Conservation (phyloP, 1,140 invertebrate species). For the Hydropsyche tenuis region DNA sequence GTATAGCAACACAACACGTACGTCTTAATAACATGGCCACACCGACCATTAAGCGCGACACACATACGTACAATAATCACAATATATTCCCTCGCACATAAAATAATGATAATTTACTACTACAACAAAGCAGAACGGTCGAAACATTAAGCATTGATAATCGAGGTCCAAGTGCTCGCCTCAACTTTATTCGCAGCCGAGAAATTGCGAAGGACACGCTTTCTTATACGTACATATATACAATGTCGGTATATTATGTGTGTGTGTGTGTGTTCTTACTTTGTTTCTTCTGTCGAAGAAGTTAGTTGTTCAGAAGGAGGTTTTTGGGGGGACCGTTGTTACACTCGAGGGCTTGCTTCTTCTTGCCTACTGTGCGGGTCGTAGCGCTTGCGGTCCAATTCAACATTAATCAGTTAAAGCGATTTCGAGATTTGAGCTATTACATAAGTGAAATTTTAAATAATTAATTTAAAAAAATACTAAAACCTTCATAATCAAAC, state of each 20-base stretch:
- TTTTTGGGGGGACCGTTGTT: slow-evolving; percentile 9
- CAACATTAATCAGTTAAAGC: slow-evolving; percentile 12
- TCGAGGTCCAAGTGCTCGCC: slow-evolving; percentile 11
- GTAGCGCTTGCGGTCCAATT: not conserved
- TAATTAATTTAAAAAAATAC: no score
- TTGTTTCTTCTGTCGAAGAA: slow-evolving; percentile 22
- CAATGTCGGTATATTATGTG: not conserved
- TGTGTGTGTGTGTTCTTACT: slow-evolving; percentile 12
- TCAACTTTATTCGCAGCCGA: not conserved
- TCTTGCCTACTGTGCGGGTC: not conserved
- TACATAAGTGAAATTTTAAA: no score
- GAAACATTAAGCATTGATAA: slow-evolving; percentile 8
- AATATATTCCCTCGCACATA: no score
- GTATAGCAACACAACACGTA: not conserved
- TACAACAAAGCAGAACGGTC: not conserved
- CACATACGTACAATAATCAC: no score
- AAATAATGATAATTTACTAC: no score
- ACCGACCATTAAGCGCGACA: not conserved
- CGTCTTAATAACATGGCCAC: not conserved
- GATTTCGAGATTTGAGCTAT: not conserved
- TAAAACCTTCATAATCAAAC: no score
- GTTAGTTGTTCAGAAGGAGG: slow-evolving; percentile 19
- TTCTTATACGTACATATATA: not conserved
- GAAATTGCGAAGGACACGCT: slow-evolving; percentile 15
- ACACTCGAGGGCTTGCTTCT: slow-evolving; percentile 11